These are phyloP conservation scores for Montipora foliosa DNA, from an alignment of 64 coral and sea anemone species.

Conservation along the genomic window DNA sequence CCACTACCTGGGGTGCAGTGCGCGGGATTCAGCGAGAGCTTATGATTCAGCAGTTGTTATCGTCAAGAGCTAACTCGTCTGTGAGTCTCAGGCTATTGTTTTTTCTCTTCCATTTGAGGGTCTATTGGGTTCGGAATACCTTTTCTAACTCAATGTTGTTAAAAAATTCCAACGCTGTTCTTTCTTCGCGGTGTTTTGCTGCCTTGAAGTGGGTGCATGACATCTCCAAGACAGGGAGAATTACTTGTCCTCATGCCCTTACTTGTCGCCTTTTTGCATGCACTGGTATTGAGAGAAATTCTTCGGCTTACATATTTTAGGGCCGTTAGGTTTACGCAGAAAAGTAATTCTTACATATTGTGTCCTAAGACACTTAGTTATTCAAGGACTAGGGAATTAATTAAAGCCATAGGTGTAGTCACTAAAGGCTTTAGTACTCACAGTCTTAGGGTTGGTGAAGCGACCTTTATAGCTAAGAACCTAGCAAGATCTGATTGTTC, in stretches of 20 bases:
- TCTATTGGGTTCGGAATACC: not conserved
- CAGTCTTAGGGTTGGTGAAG: conserved; percentile 1
- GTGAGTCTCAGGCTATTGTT: not conserved
- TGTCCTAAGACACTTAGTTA: conserved; percentile 19
- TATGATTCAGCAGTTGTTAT: conserved; percentile 9
- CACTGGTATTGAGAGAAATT: not conserved
- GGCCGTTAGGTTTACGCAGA: not conserved
- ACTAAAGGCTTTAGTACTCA: not conserved
- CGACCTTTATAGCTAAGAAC: not conserved
- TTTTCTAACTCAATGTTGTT: not conserved
- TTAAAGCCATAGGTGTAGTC: conserved; percentile 32
- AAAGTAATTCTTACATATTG: not conserved
- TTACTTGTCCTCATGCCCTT: not conserved
- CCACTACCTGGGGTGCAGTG: not conserved
- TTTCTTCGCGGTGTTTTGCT: not conserved
- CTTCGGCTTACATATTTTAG: conserved; percentile 19
- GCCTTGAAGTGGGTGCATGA: conserved; percentile 31
- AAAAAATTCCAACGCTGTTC: not conserved
- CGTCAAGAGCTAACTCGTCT: conserved; percentile 15
- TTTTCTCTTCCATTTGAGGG: not conserved
- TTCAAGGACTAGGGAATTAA: conserved; percentile 13
- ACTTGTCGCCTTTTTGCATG: not conserved
- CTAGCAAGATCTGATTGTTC: not conserved
- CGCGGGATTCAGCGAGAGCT: not conserved
- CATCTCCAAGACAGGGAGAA: not conserved